Conservation (phyloP, 2,888 invertebrate species). For the Ichneumon xanthorius region DNA sequence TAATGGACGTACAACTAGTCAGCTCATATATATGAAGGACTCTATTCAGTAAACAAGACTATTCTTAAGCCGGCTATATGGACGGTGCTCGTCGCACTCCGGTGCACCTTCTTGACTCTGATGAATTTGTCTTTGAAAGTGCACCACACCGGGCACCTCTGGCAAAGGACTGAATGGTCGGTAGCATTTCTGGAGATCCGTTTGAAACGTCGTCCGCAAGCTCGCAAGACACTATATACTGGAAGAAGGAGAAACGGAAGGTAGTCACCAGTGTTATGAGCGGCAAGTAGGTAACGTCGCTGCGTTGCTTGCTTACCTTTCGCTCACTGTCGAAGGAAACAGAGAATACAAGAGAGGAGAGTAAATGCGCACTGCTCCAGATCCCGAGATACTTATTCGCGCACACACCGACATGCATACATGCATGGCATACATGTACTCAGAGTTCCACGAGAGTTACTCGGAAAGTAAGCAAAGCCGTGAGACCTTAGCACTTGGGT, state of each 20-base stretch:
- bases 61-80: background rate
- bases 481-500: constrained; percentile 19
- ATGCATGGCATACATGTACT: background rate
- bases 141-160: constrained; percentile 31
- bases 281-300: background rate
- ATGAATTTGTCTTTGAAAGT: constrained; percentile 74
- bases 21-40: background rate
- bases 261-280: background rate
- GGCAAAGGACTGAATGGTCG: constrained; percentile 15
- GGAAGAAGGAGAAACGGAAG: background rate
- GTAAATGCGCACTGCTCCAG: background rate
- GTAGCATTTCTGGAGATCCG: constrained; percentile 32
- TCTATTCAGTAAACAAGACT: background rate
- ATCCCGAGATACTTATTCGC: constrained; percentile 7
- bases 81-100: background rate
- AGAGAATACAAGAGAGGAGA: background rate
- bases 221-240: background rate
- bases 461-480: constrained; percentile 37
- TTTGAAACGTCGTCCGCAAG: background rate
- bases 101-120: constrained; percentile 70
- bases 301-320: constrained; percentile 1
- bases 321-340: background rate
- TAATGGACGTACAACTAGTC: background rate
- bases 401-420: background rate
- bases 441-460: constrained; percentile 17